These are phyloP conservation scores for Argyrosomus japonicus DNA, from an alignment of 2,113 vertebrate genomes.

Conservation along the genomic window DNA sequence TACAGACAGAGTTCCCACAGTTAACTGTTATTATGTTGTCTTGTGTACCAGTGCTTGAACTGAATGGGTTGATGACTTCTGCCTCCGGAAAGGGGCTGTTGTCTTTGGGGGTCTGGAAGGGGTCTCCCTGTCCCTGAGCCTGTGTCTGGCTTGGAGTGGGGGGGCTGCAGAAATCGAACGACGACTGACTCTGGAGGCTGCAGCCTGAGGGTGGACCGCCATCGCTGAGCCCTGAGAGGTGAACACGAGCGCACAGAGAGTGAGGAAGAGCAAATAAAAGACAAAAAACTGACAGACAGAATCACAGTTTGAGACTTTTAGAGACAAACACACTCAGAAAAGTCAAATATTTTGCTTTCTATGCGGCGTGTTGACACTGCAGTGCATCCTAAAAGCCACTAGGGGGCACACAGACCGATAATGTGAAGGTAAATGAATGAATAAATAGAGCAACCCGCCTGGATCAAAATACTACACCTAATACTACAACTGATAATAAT, in stretches of 20 bases:
- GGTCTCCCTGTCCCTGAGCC: slow-evolving; percentile 74
- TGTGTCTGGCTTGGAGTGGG: slow-evolving; percentile 83
- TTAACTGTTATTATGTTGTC: not conserved
- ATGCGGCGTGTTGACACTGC: not conserved
- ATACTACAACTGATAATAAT: not conserved
- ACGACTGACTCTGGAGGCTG: slow-evolving; percentile 82
- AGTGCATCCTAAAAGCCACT: slow-evolving; percentile 8
- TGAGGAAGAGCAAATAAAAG: not conserved
- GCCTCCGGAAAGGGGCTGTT: slow-evolving; percentile 83
- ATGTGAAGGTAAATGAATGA: not conserved
- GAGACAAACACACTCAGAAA: not conserved
- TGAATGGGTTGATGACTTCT: slow-evolving; percentile 82
- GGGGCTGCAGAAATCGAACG: slow-evolving; percentile 87
- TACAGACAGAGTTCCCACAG: slow-evolving; percentile 5
- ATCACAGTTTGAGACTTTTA: not conserved
- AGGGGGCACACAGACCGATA: slow-evolving; percentile 16
- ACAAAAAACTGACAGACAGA: not conserved
- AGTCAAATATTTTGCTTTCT: too few relatives aligned
- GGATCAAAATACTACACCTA: not conserved
- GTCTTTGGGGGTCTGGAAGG: slow-evolving; percentile 83
- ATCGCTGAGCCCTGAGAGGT: slow-evolving; percentile 78
- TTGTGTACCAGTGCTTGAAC: slow-evolving; percentile 82
- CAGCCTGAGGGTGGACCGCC: slow-evolving; percentile 67
- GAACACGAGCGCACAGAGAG: not conserved
- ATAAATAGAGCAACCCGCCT: not conserved